phyloP scores from a whole-genome alignment of 2,113 vertebrate genomes.

The Carassius carassius region DNA sequence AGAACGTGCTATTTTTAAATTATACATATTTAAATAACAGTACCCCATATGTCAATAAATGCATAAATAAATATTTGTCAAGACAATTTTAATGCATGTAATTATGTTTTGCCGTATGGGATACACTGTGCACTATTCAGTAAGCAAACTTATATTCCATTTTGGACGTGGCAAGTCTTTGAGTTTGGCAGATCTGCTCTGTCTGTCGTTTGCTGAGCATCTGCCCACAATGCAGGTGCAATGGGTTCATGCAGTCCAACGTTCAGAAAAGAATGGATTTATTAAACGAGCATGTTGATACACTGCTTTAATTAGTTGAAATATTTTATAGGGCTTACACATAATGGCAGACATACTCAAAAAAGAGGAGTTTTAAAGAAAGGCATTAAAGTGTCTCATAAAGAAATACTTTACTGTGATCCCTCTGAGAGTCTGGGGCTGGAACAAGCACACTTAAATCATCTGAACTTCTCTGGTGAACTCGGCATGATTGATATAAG shows the following conservation, averaged over 20 bases:
- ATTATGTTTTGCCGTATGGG: too few species aligned
- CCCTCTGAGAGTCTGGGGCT: conserved; percentile 26
- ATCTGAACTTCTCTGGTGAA: neutral
- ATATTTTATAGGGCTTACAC: conserved; percentile 24
- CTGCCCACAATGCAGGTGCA: conserved; percentile 56
- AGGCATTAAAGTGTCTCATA: conserved; percentile 31
- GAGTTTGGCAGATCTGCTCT: conserved; percentile 36
- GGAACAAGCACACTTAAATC: conserved; percentile 22
- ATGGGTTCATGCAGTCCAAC: conserved; percentile 36
- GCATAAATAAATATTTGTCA: too few species aligned
- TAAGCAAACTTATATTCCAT: neutral
- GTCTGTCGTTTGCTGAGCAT: conserved; percentile 49
- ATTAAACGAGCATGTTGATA: conserved; percentile 25
- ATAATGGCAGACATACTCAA: neutral
- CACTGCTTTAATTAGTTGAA: conserved; percentile 35
- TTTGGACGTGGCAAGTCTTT: conserved; percentile 5
- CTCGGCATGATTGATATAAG: neutral
- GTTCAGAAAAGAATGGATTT: conserved; percentile 12
- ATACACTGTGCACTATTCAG: neutral
- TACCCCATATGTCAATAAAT: too few species aligned
- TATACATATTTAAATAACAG: too few species aligned
- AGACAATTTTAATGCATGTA: too few species aligned
- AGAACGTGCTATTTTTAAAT: too few species aligned
- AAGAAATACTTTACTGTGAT: conserved; percentile 36
- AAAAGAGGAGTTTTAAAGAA: conserved; percentile 23